Evolutionary conservation across 1,140 invertebrate species (phyloP), one percentile per base, ranked within the genome.

Genomic region (Panagrolaimus sp.): DNA sequence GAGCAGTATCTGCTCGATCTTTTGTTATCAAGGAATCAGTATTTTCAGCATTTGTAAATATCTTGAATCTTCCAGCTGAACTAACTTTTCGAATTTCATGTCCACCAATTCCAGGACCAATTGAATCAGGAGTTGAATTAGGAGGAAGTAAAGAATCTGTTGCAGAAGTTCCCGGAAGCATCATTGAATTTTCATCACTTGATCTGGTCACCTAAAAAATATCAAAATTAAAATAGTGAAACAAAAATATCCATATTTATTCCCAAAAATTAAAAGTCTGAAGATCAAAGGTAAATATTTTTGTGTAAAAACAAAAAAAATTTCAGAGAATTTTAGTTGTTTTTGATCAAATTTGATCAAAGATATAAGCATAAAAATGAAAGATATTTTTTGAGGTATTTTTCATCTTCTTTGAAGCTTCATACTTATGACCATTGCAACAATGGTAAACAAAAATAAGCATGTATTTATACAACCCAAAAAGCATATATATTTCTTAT

Each of bases 31-130:
- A 47, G 17, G 17, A 47, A n/a, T 15, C 14, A 21, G 2, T 47
- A 47, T 21, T 21, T 6, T 17, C 43, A 17, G 28, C 15, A 5
- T 64, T 15, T 12, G 63, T 43, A 43, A 64, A 64, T 64, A 64
- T 43, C 28, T 64, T 64, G 28, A 64, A 64, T 43, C 63, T 28
- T 17, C 63, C 63, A 64, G 63, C 63, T 15, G 63, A 64, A 6
- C 17, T 24, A 43, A 43, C 43, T n/a, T 64, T 64, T 14, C 28
- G 28, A 17, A 43, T 43, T n/a, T 32, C 14, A 21, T 43, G 17
- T 38, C 32, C 32, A 38, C 7, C 32, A 38, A 2, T 38, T 15
- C 21, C 63, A n/a, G 17, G 8, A 12, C 1, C 6, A 12, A 2
- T 21, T 6, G 28, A 32, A 15, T 64, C 43, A 1, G 38, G 17